Conservation (phyloP, 2,113 vertebrate species). For the Chelonoidis abingdonii region DNA sequence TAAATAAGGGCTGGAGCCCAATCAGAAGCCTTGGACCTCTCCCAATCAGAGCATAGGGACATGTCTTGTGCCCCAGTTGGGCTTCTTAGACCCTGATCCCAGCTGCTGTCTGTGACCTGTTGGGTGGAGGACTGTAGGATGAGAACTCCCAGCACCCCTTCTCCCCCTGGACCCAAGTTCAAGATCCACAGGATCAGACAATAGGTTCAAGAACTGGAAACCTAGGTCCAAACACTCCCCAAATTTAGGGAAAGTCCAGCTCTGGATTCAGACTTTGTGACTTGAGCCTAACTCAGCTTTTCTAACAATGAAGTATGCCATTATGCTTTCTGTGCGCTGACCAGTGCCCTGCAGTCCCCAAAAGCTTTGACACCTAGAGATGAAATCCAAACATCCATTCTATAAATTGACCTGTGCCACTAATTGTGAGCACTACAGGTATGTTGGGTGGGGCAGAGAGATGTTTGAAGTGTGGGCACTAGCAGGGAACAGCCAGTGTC, state of each 20-base stretch:
- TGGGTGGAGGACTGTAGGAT: no score
- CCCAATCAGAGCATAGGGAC: not conserved
- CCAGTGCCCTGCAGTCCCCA: not conserved
- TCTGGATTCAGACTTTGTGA: not conserved
- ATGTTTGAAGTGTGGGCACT: not conserved
- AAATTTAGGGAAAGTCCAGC: not conserved
- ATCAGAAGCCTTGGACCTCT: not conserved
- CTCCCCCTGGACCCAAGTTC: no score
- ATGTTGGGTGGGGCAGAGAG: not conserved
- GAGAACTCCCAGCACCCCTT: no score
- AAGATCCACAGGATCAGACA: not conserved
- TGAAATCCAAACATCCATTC: not conserved
- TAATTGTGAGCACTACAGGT: not conserved
- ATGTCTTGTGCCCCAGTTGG: not conserved
- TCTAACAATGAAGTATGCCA: fast-evolving
- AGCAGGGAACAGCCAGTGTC: not conserved
- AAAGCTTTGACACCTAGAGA: not conserved
- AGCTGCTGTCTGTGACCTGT: no score
- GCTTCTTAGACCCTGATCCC: no score
- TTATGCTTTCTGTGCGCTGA: fast-evolving
- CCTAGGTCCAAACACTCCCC: fast-evolving
- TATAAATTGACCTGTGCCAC: fast-evolving
- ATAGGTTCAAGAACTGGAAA: not conserved
- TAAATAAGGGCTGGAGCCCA: not conserved
- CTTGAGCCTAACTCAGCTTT: fast-evolving